Evolutionary conservation across 2,797 vertebrate species (phyloP), one percentile per base, ranked within the genome.

Genomic region (Chelidonichthys spinosus): DNA sequence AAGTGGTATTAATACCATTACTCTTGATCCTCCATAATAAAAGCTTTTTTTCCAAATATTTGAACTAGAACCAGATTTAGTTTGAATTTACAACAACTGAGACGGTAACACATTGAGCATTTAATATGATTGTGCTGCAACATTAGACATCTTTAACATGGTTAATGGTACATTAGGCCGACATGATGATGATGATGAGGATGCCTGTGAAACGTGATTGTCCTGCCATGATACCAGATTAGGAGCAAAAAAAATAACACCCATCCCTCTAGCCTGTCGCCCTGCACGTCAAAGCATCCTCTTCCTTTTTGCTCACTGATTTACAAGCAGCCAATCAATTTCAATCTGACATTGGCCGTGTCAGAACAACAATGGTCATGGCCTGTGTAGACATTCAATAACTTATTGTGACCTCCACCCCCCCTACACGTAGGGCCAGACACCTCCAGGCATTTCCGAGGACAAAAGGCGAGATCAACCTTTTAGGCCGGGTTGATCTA

Each of bases 251-350:
- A 72, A 76, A 76, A 72, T 52, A 47, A 7, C 3, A 63, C 52
- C 42, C 37, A 5, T 71, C 50, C 25, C 25, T 55, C 47, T 50
- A 13, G 25, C 63, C 72, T 64, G 61, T 72, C 68, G 47, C 37
- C 64, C 46, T 43, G 40, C 36, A 13, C 79, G 74, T 89, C 78
- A 75, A 79, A 78, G 76, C 72, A 66, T 68, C 44, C 37, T 1
- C 74, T 46, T 83, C 76, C 77, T 65, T 82, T 85, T 73, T 72
- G 61, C 66, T 61, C 63, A n/a, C 76, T 87, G 87, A 92, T 92
- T 93, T 91, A 88, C 79, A 83, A 89, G 81, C 88, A 54, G 66
- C 74, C 80, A 89, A 93, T 95, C 94, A 90, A 94, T 95, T 94
- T 84, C 87, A 95, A 76, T 84, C 83, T 71, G 66, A 58, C 89